A percentile compares a stretch with the other conserved stretches of the same genome.
Evolutionary conservation across 2,888 invertebrate genomes (phyloP).

Genomic region (Parnassius smintheus): DNA sequence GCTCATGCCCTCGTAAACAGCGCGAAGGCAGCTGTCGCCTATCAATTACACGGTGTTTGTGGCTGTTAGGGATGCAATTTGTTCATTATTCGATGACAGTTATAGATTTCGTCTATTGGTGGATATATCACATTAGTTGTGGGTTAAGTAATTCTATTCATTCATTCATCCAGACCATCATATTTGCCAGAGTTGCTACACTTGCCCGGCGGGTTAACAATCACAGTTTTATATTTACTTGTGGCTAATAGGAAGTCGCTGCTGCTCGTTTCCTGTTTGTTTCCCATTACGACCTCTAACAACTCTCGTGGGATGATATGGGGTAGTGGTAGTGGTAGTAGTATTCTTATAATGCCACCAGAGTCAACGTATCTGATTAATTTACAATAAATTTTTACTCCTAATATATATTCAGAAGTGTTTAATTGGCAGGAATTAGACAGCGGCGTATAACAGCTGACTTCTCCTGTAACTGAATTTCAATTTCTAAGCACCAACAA

Average conservation of each 20-base stretch:
- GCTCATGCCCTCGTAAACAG: conserved; percentile 41
- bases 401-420: too few relatives aligned
- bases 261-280: too few relatives aligned
- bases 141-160: conserved; percentile 1
- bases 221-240: too few relatives aligned
- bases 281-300: too few relatives aligned
- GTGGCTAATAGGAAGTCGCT: too few relatives aligned
- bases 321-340: too few relatives aligned
- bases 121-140: conserved; percentile 10
- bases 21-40: conserved; percentile 66
- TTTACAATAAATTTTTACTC: neutral
- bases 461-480: conserved; percentile 11
- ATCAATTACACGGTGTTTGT: conserved; percentile 70
- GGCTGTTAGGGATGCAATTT: conserved; percentile 72
- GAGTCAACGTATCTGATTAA: too few relatives aligned
- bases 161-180: too few relatives aligned
- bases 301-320: too few relatives aligned
- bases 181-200: too few relatives aligned
- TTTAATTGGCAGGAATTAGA: neutral
- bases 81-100: conserved; percentile 72
- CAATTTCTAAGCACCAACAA: conserved; percentile 13
- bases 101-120: conserved; percentile 48
- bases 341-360: too few relatives aligned
- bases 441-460: conserved; percentile 15
- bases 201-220: too few relatives aligned